Conservation (phyloP, 2,888 invertebrate species). For the Drosophila lacicola region DNA sequence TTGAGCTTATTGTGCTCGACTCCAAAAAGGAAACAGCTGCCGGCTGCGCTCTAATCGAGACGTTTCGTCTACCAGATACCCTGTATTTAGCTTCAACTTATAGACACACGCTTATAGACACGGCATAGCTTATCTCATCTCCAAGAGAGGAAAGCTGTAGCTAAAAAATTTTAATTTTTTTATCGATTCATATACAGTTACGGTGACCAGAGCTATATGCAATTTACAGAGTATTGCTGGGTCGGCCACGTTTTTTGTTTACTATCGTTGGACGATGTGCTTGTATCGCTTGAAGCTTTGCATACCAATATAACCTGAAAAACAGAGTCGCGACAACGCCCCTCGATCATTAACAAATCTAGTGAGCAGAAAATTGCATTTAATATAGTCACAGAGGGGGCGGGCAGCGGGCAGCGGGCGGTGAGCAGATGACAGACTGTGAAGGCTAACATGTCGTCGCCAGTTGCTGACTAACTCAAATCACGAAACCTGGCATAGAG, state of each 20-base stretch:
- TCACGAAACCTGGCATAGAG: conserved; percentile 59
- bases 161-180: background rate
- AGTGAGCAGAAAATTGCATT: conserved; percentile 70
- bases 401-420: background rate
- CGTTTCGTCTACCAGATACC: background rate
- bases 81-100: background rate
- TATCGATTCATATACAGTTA: background rate
- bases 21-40: too few relatives aligned
- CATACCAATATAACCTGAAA: conserved; percentile 44
- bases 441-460: conserved; percentile 23
- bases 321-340: conserved; percentile 29
- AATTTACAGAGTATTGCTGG: background rate
- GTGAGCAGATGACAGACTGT: conserved; percentile 20
- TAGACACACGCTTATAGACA: too few relatives aligned
- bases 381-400: conserved; percentile 30
- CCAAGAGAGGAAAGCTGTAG: too few relatives aligned
- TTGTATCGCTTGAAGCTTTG: conserved; percentile 30
- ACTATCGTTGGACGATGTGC: conserved; percentile 1
- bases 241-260: background rate
- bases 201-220: background rate
- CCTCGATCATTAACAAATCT: conserved; percentile 61
- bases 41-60: too few relatives aligned
- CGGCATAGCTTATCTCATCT: too few relatives aligned
- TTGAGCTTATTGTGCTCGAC: conserved; percentile 12
- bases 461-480: conserved; percentile 53